phyloP scores from a whole-genome alignment of 2,888 invertebrate genomes.

The Cephus rjabovi region DNA sequence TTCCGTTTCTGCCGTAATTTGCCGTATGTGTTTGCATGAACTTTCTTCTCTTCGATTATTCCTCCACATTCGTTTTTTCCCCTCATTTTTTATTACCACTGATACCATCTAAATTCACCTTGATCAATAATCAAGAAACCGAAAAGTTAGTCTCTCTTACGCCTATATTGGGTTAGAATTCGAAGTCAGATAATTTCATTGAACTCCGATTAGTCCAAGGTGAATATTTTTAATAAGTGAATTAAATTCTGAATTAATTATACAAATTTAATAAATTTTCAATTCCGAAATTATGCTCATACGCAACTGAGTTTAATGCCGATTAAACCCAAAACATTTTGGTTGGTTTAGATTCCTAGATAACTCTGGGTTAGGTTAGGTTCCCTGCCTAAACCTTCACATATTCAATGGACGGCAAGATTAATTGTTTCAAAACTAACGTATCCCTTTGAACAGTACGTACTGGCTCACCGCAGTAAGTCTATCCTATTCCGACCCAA shows the following conservation, averaged over 20 bases:
- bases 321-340: neutral
- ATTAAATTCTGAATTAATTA: neutral
- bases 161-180: neutral
- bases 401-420: neutral
- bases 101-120: neutral
- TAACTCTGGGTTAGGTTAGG: neutral
- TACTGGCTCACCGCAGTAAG: neutral
- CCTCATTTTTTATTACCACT: neutral
- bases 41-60: neutral
- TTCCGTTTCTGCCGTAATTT: neutral
- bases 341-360: neutral
- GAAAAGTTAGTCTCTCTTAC: neutral
- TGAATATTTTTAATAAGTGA: neutral
- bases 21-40: neutral
- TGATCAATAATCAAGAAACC: neutral
- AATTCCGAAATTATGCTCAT: neutral
- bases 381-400: neutral
- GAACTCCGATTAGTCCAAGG: neutral
- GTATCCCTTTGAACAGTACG: neutral
- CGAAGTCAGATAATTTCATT: neutral
- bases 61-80: neutral
- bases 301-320: neutral
- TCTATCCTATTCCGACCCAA: neutral
- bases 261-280: neutral
- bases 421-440: neutral